Evolutionary conservation across 2,113 vertebrate species (phyloP).

Genomic region (Dunckerocampus dactyliophorus): DNA sequence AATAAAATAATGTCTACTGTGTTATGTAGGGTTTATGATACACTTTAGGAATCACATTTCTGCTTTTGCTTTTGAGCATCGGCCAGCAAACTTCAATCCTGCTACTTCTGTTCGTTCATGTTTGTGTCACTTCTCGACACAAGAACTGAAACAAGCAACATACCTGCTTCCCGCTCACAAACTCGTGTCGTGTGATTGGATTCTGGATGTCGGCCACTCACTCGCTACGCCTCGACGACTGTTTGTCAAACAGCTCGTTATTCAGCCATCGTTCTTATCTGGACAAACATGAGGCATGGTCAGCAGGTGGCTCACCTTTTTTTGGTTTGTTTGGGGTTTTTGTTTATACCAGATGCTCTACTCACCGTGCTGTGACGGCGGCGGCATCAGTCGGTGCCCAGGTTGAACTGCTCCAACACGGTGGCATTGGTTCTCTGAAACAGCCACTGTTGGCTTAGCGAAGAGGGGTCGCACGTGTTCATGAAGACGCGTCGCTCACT

Average conservation of each 20-base stretch:
- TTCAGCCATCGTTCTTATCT: conserved; percentile 24
- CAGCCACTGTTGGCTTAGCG: conserved; percentile 56
- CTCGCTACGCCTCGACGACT: conserved; percentile 17
- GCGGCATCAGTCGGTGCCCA: conserved; percentile 23
- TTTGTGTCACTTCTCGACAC: too few relatives aligned
- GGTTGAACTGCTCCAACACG: conserved; percentile 63
- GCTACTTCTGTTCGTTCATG: too few relatives aligned
- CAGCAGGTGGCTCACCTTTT: not conserved
- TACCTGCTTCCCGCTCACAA: conserved; percentile 30
- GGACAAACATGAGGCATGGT: not conserved
- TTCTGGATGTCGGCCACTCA: conserved; percentile 17
- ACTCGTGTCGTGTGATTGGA: conserved; percentile 18
- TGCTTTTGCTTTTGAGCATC: too few relatives aligned
- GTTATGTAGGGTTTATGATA: too few relatives aligned
- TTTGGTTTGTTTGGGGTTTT: not conserved
- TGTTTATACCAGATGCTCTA: too few relatives aligned
- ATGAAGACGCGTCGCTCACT: conserved; percentile 58
- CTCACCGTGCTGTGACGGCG: not conserved
- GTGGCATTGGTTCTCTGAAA: conserved; percentile 64
- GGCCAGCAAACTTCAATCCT: too few relatives aligned
- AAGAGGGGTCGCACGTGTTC: conserved; percentile 50
- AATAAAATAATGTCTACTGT: too few relatives aligned
- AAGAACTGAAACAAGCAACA: not conserved
- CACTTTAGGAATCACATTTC: too few relatives aligned
- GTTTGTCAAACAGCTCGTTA: conserved; percentile 19